Conservation (phyloP, 1,140 invertebrate genomes). For the Sinella curviseta region DNA sequence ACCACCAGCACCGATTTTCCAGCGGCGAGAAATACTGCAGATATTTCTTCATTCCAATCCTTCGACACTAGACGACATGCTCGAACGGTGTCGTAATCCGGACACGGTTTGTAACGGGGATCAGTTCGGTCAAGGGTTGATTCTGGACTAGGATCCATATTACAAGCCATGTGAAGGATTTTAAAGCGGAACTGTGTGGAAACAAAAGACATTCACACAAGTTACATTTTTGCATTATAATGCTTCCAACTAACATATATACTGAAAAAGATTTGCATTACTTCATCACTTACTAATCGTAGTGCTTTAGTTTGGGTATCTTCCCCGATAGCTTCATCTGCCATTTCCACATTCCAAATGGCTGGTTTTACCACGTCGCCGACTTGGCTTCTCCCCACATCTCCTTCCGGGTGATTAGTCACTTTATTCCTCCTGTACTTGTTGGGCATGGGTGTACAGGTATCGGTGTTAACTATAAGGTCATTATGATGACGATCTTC, state of each 20-base stretch:
- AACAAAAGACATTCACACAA: not conserved
- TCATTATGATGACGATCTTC: no score
- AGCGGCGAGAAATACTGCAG: not conserved
- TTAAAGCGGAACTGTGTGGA: slow-evolving; percentile 12
- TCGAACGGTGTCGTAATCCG: not conserved
- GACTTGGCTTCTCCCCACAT: not conserved
- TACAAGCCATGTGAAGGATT: slow-evolving; percentile 9
- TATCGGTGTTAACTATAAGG: no score
- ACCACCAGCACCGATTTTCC: not conserved
- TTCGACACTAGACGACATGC: slow-evolving; percentile 1
- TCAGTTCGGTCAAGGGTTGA: not conserved
- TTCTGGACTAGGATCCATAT: not conserved
- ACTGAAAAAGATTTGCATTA: no score
- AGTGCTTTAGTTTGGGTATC: slow-evolving; percentile 4
- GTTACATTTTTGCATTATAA: no score
- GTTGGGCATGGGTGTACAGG: no score
- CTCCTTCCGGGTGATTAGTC: no score
- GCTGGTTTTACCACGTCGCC: not conserved
- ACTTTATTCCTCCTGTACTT: no score
- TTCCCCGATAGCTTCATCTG: not conserved
- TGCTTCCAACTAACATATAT: no score
- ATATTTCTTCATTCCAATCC: slow-evolving; percentile 7
- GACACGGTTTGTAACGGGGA: not conserved
- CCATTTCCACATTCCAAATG: not conserved
- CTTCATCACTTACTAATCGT: not conserved